Evolutionary conservation across 2,888 invertebrate genomes (phyloP).

Genomic region (Gymnoscelis rufifasciata): DNA sequence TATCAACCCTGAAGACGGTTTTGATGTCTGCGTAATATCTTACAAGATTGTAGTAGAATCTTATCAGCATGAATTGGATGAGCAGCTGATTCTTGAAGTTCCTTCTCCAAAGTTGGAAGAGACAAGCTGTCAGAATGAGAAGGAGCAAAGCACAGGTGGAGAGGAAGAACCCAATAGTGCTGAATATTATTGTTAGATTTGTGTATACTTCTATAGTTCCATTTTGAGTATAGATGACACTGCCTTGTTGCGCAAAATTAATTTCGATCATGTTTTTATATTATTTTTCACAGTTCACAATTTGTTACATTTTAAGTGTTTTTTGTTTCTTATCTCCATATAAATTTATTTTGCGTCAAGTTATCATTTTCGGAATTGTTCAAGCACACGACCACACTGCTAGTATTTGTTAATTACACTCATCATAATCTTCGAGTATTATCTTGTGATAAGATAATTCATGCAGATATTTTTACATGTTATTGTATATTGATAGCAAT

Average conservation of each 20-base stretch:
- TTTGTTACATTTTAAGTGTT: background rate
- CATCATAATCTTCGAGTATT: slow-evolving; percentile 2
- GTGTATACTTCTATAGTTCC: slow-evolving; percentile 29
- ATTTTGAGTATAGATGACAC: slow-evolving; percentile 30
- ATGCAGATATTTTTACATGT: background rate
- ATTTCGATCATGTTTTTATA: slow-evolving; percentile 10
- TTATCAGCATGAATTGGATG: slow-evolving; percentile 58
- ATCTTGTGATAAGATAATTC: slow-evolving; percentile 1
- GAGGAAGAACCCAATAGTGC: slow-evolving; percentile 50
- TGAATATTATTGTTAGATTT: slow-evolving; percentile 30
- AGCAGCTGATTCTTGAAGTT: slow-evolving; percentile 62
- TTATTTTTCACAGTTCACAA: slow-evolving; percentile 1
- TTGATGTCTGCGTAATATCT: slow-evolving; percentile 48
- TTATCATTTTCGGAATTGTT: background rate
- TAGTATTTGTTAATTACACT: slow-evolving; percentile 7
- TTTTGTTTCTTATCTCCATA: background rate
- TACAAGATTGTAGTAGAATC: slow-evolving; percentile 49
- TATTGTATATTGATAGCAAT: background rate
- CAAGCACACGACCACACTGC: slow-evolving; percentile 9
- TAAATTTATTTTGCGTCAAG: too few species aligned
- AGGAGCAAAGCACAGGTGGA: slow-evolving; percentile 46
- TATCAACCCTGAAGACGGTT: slow-evolving; percentile 28
- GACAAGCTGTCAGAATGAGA: slow-evolving; percentile 49
- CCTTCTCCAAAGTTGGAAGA: slow-evolving; percentile 60
- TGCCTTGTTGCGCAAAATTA: slow-evolving; percentile 31